Evolutionary conservation across 2,113 vertebrate species (phyloP), one percentile per base, ranked within the genome.

Genomic region (Rhegmatorhina hoffmannsi): DNA sequence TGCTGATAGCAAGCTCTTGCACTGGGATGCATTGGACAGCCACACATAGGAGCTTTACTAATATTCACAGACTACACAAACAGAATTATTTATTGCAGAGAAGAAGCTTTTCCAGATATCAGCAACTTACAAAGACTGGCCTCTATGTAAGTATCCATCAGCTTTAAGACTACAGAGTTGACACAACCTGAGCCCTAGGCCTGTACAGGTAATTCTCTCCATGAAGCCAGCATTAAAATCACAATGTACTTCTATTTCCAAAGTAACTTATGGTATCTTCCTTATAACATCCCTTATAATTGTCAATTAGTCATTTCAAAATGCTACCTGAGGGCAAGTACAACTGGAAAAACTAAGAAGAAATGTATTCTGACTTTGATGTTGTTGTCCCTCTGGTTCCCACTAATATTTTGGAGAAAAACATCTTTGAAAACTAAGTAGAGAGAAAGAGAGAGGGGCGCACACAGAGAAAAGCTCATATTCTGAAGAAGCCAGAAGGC

Each of bases 401-500:
- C 18, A 5, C 55, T 87, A 92, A 82, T 56, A 55, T 79, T 82
- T 77, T 80, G 55, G 73, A 92, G 74, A 86, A 91, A 94, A 95
- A 77, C 17, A 84, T 67, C n/a, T 96, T 94, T 92, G 84, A 86
- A 94, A 95, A 91, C 63, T 60, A 89, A 74, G 76, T 31, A 88
- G 72, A 60, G 38, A 81, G 73, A 69, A 9, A 58, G 28, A 24
- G 70, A 86, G 26, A 49, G 62, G 59, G 28, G 24, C 43, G 66
- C 43, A 76, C 31, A 52, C 1, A 91, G 43, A 82, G n/a, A 92
- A 84, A 81, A 60, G 20, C 73, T 96, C 43, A 70, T 70, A 85
- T 38, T 94, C 92, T 70, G 76, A 88, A 88, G 87, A 77, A 97
- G 95, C 78, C 87, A 91, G 78, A 94, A 97, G 93, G 88, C 76